A percentile compares a stretch with the other conserved stretches of the same genome.
phyloP scores from a whole-genome alignment of 2,797 vertebrate genomes.

The Naso thynnoides region DNA sequence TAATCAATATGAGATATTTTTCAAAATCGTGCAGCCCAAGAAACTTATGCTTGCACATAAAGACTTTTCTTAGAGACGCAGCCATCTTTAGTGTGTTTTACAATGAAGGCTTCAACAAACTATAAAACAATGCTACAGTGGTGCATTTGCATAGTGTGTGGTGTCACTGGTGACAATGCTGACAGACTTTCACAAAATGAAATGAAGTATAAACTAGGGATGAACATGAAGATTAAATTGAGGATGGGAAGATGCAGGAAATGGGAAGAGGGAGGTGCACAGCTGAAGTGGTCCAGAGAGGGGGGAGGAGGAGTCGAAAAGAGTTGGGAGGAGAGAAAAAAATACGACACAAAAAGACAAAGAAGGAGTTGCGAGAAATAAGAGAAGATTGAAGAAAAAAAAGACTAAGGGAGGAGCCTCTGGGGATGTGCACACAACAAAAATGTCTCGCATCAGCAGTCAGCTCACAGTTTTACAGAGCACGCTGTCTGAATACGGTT shows the following conservation, averaged over 20 bases:
- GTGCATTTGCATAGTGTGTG: constrained; percentile 6
- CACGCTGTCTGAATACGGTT: constrained; percentile 18
- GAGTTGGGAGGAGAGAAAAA: constrained; percentile 4
- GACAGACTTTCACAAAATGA: no score
- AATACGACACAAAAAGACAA: constrained; percentile 15
- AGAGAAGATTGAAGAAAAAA: not conserved
- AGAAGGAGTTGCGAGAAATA: constrained; percentile 24
- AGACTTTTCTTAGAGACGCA: no score
- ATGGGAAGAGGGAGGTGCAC: constrained; percentile 4
- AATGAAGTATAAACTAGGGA: constrained; percentile 6
- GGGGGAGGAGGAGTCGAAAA: constrained; percentile 43
- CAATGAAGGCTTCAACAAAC: constrained; percentile 4
- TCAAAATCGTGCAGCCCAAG: no score
- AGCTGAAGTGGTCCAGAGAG: constrained; percentile 12
- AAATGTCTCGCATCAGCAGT: constrained; percentile 36
- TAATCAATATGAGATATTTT: no score
- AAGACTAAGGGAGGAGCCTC: constrained; percentile 30
- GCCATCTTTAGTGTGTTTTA: not conserved
- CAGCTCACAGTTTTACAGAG: constrained; percentile 20
- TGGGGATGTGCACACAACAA: constrained; percentile 32
- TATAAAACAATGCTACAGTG: not conserved
- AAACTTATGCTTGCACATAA: no score
- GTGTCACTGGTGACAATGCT: no score
- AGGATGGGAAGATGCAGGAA: constrained; percentile 14
- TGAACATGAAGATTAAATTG: not conserved